phyloP scores from a whole-genome alignment of 2,113 vertebrate genomes.

The Alligator mississippiensis region DNA sequence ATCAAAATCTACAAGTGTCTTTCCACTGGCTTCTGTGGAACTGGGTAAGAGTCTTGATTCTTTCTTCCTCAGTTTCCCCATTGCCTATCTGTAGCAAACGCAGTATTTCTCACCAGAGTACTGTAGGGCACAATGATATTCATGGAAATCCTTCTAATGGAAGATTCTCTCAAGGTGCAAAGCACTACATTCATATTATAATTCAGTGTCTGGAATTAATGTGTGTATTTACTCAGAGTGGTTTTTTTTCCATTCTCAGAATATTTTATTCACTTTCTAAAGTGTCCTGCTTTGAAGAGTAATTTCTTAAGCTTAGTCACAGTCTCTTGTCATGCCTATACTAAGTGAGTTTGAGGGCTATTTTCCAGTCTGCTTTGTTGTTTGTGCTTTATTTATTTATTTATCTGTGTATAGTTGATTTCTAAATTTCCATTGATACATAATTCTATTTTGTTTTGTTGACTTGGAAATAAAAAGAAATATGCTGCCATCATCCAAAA shows the following conservation, averaged over 20 bases:
- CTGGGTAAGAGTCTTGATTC: not conserved
- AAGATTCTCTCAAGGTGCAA: not conserved
- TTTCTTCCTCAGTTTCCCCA: not conserved
- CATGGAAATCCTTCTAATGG: not conserved
- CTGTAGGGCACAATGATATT: not conserved
- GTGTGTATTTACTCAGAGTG: not conserved
- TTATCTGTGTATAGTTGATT: not conserved
- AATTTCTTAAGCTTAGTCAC: conserved; percentile 25
- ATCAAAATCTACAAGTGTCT: not conserved
- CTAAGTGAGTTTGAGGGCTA: conserved; percentile 37
- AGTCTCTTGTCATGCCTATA: not conserved
- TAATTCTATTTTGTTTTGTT: conserved; percentile 8
- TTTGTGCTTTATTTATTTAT: not conserved
- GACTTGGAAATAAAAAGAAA: not conserved
- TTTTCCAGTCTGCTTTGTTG: not conserved
- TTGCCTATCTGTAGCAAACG: not conserved
- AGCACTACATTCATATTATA: rapidly evolving
- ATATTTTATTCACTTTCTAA: conserved; percentile 41
- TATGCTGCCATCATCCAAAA: rapidly evolving
- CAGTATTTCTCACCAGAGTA: not conserved
- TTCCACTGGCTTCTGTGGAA: not conserved
- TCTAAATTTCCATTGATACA: not conserved
- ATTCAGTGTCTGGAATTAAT: not conserved
- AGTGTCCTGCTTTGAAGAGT: conserved; percentile 20
- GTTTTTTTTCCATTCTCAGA: not conserved